phyloP scores from a whole-genome alignment of 2,888 invertebrate genomes.

The Seira musarum region DNA sequence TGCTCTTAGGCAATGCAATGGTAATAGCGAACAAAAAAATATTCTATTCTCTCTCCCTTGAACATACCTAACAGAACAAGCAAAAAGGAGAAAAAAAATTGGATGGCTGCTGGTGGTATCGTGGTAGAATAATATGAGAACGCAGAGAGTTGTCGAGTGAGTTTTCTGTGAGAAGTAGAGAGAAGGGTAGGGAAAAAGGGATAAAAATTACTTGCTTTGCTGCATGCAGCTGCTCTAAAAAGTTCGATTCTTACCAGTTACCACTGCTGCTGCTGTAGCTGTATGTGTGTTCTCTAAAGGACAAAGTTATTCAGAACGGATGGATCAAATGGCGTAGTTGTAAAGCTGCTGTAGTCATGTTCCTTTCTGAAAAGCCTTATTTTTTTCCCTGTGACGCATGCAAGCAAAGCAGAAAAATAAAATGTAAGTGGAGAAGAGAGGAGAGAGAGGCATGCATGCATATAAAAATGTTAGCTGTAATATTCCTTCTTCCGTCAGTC shows the following conservation, averaged over 20 bases:
- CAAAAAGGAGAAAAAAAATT: too few relatives aligned
- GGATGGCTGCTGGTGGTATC: too few relatives aligned
- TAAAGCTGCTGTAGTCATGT: constrained; percentile 42
- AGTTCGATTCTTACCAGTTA: neutral
- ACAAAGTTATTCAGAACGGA: constrained; percentile 62
- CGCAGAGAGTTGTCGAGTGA: neutral
- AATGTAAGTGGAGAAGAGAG: constrained; percentile 7
- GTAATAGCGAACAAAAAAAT: constrained; percentile 32
- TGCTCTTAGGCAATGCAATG: constrained; percentile 57
- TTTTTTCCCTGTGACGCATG: constrained; percentile 49
- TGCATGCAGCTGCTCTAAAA: constrained; percentile 56
- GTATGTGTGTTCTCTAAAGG: constrained; percentile 37
- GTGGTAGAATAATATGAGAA: constrained; percentile 39
- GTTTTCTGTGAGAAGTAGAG: constrained; percentile 18
- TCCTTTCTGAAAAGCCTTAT: constrained; percentile 35
- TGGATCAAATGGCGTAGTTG: constrained; percentile 57
- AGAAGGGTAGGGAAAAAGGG: constrained; percentile 43
- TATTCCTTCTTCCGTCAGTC: constrained; percentile 32
- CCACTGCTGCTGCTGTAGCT: constrained; percentile 24
- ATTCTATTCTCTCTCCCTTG: constrained; percentile 47
- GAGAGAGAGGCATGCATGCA: constrained; percentile 26
- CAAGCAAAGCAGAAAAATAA: constrained; percentile 16
- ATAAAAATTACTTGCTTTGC: constrained; percentile 43
- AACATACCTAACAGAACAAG: constrained; percentile 38
- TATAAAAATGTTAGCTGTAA: constrained; percentile 24